These are phyloP conservation scores for Suricata suricatta DNA, from an alignment of 2,113 vertebrate genomes.

Conservation along the genomic window DNA sequence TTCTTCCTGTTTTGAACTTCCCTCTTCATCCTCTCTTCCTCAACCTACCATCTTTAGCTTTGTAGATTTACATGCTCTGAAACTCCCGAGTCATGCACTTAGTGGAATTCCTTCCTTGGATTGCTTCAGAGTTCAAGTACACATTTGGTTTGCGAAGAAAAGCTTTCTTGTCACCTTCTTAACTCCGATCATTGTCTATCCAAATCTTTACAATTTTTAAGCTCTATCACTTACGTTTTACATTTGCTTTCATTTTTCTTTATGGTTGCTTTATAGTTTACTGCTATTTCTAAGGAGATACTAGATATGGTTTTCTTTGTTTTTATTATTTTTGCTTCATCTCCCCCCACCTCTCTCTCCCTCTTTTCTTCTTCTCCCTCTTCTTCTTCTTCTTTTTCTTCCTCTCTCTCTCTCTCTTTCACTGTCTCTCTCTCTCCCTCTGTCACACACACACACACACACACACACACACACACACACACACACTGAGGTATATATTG, in stretches of 20 bases:
- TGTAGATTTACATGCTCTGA: background rate
- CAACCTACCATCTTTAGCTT: background rate
- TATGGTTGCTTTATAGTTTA: background rate
- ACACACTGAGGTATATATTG: background rate
- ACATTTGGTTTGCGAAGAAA: background rate
- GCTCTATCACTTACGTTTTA: background rate
- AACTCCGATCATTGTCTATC: background rate
- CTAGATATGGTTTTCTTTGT: background rate
- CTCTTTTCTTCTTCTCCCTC: too few relatives aligned
- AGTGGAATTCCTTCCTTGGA: background rate
- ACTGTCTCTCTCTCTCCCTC: too few relatives aligned
- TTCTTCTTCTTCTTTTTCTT: too few relatives aligned
- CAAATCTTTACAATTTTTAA: background rate
- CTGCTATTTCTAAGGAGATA: background rate
- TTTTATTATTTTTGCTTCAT: background rate
- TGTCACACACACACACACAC: background rate
- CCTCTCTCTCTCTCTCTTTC: too few relatives aligned
- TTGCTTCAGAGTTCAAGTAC: background rate
- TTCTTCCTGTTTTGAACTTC: background rate
- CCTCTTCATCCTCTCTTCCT: background rate
- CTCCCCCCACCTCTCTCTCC: background rate
- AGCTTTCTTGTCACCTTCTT: background rate
- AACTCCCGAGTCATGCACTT: background rate
- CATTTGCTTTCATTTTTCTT: background rate
- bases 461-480: background rate